Percentiles rank a stretch among this genome's conserved stretches.
Conservation (phyloP, 2,113 vertebrate species). For the Cavia porcellus region DNA sequence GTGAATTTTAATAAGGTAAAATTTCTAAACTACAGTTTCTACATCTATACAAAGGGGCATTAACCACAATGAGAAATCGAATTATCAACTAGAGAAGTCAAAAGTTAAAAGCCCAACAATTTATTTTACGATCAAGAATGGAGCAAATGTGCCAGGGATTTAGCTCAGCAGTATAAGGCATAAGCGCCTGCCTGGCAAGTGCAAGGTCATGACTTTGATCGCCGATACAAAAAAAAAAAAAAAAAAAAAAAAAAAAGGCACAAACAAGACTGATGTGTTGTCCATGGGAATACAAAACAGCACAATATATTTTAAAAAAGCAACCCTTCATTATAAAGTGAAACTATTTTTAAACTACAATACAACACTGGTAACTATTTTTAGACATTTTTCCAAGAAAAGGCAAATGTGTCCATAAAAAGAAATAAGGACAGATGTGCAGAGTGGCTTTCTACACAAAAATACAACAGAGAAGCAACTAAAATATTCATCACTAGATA, state of each 20-base stretch:
- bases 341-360: not conserved
- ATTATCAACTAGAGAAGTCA: not conserved
- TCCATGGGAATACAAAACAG: not conserved
- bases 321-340: not conserved
- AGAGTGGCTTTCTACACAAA: not conserved
- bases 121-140: not conserved
- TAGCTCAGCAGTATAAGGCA: too few relatives aligned
- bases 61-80: not conserved
- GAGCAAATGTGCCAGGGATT: too few relatives aligned
- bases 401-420: not conserved
- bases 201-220: too few relatives aligned
- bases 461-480: not conserved
- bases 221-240: too few relatives aligned
- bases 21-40: not conserved
- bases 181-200: too few relatives aligned
- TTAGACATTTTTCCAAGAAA: slow-evolving; percentile 16
- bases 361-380: not conserved
- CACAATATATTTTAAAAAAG: not conserved
- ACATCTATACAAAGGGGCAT: not conserved
- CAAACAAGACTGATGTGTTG: not conserved
- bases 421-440: not conserved
- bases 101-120: not conserved
- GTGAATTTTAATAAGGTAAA: not conserved
- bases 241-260: not conserved
- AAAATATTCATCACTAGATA: not conserved